These are phyloP conservation scores for Sebastes fasciatus DNA, from an alignment of 2,113 vertebrate species.

Conservation along the genomic window DNA sequence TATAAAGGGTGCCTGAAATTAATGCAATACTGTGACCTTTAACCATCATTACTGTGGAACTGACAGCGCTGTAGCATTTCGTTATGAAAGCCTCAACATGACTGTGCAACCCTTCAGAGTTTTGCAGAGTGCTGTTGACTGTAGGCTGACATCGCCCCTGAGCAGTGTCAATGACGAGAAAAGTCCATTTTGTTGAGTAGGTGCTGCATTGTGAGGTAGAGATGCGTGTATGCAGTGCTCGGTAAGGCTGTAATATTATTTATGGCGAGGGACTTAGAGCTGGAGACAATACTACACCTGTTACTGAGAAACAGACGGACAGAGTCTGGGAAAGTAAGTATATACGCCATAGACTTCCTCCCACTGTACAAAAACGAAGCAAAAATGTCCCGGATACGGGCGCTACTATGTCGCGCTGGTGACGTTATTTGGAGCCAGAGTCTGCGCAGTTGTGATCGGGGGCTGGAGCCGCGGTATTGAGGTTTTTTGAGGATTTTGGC, in stretches of 20 bases:
- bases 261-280: constrained; percentile 37
- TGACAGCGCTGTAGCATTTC: constrained; percentile 42
- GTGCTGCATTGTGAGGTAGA: constrained; percentile 27
- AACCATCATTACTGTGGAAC: constrained; percentile 58
- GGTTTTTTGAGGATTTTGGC: no score
- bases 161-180: constrained; percentile 39
- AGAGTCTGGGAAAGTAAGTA: neutral
- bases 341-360: no score
- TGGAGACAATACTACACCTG: constrained; percentile 10
- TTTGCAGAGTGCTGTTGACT: constrained; percentile 56
- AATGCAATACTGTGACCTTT: constrained; percentile 67
- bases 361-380: no score
- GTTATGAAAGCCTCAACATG: constrained; percentile 33
- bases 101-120: constrained; percentile 29
- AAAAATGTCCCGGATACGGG: no score
- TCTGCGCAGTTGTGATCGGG: no score
- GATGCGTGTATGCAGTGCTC: constrained; percentile 1
- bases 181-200: constrained; percentile 13
- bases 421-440: no score
- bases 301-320: neutral
- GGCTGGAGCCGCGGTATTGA: no score
- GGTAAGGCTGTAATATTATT: constrained; percentile 58
- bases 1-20: constrained; percentile 60
- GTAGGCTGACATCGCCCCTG: constrained; percentile 27
- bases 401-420: no score